Base-by-base conservation (phyloP, 2,113 vertebrate species). In the Chamaetylas fuelleborni region DNA sequence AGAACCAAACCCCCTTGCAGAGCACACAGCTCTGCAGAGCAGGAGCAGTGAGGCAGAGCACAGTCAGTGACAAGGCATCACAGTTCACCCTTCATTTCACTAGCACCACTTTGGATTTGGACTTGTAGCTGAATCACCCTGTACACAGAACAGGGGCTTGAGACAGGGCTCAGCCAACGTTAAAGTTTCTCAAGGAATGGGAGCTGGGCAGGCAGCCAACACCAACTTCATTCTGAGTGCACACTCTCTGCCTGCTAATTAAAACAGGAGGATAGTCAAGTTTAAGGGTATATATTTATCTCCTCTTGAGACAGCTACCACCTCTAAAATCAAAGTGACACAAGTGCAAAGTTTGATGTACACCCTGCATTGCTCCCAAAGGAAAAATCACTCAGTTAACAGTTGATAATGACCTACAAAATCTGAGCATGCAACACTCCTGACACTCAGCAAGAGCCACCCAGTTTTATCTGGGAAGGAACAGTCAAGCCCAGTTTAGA, bases 171-270 rank as follows among this genome's bases (percentile, higher is more conserved):
- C 45, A 64, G 38, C 6, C 2, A 74, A 64, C 1, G 3, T 25
- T 78, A 3, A 81, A 91, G 71, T 84, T 92, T 94, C 85, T 86
- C 76, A 94, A 90, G 82, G 77, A 96, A 92, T 14, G 80, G 88
- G 81, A 90, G 47, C 85, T 71, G 69, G 93, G 94, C 94, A 77
- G 40, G 5, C 51, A 92, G 88, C 94, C 95, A 95, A 78, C 38
- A 48, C 22, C 61, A 94, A 92, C 92, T 93, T 95, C 86, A 92
- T 74, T 78, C 91, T 77, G 85, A 97, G 93, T 42, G 60, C 76
- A 67, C 43, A 86, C 43, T 71, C 92, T 88, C 62, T 93, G 95
- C 56, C 47, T 92, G 86, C 87, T 96, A 96, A 96, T 96, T 95
- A 94, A 95, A 88, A 70, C 43, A 88, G 61, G 60, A 84, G 81